Evolutionary conservation across 2,113 vertebrate genomes (phyloP), one percentile per base, ranked within the genome.

Genomic region (Lagopus leucura): DNA sequence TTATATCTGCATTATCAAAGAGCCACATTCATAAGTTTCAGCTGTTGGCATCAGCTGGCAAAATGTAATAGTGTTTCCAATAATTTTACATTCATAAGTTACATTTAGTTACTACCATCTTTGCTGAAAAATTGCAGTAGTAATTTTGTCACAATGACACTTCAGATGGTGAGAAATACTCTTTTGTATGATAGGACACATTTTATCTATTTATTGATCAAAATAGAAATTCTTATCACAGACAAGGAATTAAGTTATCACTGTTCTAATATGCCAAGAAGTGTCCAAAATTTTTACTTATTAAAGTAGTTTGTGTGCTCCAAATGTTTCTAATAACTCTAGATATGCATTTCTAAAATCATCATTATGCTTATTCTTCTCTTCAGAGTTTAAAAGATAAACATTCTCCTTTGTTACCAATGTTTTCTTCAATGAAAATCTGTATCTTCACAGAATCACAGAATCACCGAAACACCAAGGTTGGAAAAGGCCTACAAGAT

Each of bases 21-120:
- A 85, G 48, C 13, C 32, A 72, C 84, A 92, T 27, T 54, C 74
- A 91, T 43, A 85, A 54, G 17, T 86, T 93, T 88, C 86, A 86
- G 38, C 24, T 80, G 43, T 43, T 81, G 22, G 10, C 32, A 83
- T 61, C 32, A 86, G 27, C 18, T 57, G 27, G 32, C 25, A 42
- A 73, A 64, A 58, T 36, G 11, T n/a, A 63, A 57, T 28, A 3
- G 24, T 24, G 3, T 77, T 89, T 91, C 82, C 11, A 85, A 79
- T 25, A 82, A 2, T 57, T 54, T 32, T 30, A 57, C 13, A 43
- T 82, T 55, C 24, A 69, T 34, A 57, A 20, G 58, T 1, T 66
- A 63, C 61, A 5, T 79, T 89, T 45, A 38, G 24, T 14, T 73
- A 40, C 48, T 50, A 2, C 7, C 61, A 32, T 40, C 17, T 13